Percentiles rank a stretch among this genome's conserved stretches.
These are phyloP conservation scores for Esox lucius DNA, from an alignment of 2,797 vertebrate species.

Conservation along the genomic window DNA sequence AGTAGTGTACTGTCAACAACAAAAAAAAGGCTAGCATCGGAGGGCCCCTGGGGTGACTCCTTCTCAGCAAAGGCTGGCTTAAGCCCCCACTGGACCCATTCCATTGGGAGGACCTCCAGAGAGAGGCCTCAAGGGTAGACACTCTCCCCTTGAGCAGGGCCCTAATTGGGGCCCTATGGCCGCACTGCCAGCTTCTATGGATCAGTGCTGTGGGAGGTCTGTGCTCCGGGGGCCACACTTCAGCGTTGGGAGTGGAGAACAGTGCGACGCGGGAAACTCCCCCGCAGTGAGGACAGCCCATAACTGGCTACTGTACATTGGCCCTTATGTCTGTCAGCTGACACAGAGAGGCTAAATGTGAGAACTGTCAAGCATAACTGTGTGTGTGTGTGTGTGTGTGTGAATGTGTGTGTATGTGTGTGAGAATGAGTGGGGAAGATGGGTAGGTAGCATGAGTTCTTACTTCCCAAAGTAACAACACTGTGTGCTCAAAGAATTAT, in stretches of 20 bases:
- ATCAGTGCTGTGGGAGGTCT: slow-evolving; percentile 29
- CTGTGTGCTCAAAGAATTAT: too few relatives aligned
- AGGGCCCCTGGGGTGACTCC: slow-evolving; percentile 40
- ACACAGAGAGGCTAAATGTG: background rate
- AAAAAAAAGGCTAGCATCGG: slow-evolving; percentile 31
- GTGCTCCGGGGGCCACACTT: background rate
- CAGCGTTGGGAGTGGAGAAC: background rate
- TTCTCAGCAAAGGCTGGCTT: slow-evolving; percentile 52
- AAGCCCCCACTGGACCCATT: slow-evolving; percentile 43
- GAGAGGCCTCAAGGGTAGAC: slow-evolving; percentile 33
- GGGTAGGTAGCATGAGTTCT: background rate
- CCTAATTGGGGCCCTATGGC: slow-evolving; percentile 59
- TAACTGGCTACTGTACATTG: background rate
- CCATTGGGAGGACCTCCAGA: slow-evolving; percentile 31
- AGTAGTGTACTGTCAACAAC: background rate
- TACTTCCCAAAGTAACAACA: too few relatives aligned
- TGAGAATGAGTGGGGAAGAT: background rate
- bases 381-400: too few relatives aligned
- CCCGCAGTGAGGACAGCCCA: slow-evolving; percentile 7
- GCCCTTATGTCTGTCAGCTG: slow-evolving; percentile 2
- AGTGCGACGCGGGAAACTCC: background rate
- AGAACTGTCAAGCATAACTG: slow-evolving; percentile 4
- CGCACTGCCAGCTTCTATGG: slow-evolving; percentile 26
- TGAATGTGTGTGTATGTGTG: background rate
- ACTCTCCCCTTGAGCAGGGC: slow-evolving; percentile 39